Evolutionary conservation across 2,888 invertebrate species (phyloP), one percentile per base, ranked within the genome.

Genomic region (Poecilus cupreus): DNA sequence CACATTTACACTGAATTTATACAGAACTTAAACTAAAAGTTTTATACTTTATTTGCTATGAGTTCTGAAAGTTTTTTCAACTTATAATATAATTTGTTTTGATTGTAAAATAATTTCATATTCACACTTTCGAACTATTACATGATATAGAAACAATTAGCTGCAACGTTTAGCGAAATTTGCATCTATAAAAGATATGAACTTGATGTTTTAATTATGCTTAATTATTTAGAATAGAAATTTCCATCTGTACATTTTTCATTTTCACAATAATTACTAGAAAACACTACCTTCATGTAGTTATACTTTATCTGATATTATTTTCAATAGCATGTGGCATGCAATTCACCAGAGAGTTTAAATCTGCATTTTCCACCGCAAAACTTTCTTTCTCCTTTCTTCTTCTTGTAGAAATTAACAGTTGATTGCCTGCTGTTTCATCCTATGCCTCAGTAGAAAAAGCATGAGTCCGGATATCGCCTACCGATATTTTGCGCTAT

Each of bases 251-350:
- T 37, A 10, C 32, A 68, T 68, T 68, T 60, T 60, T 60, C 60
- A 26, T 60, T 60, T 68, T 39, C 37, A 37, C 64, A 68, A 68
- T 68, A 68, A 68, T 68, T 68, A 68, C 16, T 68, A 68, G 64
- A 68, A 68, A 68, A 68, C 32, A 26, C 64, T 60, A 60, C 60
- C 60, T 26, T 26, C 60, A 43, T 43, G 43, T 13, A 43, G 43
- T 43, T 43, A 60, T 60, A 60, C 26, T 60, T 60, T 60, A 60
- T 60, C 60, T 60, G 22, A 10, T 22, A n/a, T 43, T 22, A 54
- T 54, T 22, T 18, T 54, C 54, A 54, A 22, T 32, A 26, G 20
- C 26, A 22, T 60, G 60, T n/a, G n/a, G 24, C 60, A 60, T 60
- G 60, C 60, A 26, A 60, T 8, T 22, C 10, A 18, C 22, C 3